Evolutionary conservation across 2,888 invertebrate species (phyloP).

Genomic region (Agapostemon virescens): DNA sequence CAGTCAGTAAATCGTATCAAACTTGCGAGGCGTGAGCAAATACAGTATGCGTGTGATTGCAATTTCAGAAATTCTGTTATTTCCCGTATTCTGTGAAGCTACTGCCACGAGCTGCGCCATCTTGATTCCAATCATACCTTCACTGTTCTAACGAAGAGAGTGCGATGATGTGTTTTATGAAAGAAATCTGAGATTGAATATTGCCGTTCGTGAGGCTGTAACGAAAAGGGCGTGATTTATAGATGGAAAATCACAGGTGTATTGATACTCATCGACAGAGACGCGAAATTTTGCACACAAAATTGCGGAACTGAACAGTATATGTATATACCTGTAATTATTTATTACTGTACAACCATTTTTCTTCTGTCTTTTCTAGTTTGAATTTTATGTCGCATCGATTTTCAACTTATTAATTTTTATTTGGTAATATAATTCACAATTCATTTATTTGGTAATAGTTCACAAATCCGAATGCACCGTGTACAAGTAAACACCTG

Average conservation of each 20-base stretch:
- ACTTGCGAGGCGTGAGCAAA: background rate
- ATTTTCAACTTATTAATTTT: background rate
- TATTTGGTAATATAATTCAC: background rate
- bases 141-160: background rate
- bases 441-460: background rate
- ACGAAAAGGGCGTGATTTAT: background rate
- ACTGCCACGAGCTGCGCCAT: background rate
- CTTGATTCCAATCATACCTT: slow-evolving; percentile 14
- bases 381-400: background rate
- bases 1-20: slow-evolving; percentile 2
- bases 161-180: background rate
- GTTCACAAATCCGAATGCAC: background rate
- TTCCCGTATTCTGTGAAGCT: slow-evolving; percentile 4
- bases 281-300: background rate
- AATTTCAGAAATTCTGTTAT: slow-evolving; percentile 14
- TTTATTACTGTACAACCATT: too few species aligned
- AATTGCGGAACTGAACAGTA: background rate
- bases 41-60: slow-evolving; percentile 5
- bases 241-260: background rate
- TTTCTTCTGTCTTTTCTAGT: background rate
- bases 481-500: background rate
- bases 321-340: too few species aligned
- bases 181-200: background rate
- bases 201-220: background rate
- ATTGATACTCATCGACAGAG: background rate